Conservation (phyloP, 2,113 vertebrate species). For the Romanogobio albipinnatus region DNA sequence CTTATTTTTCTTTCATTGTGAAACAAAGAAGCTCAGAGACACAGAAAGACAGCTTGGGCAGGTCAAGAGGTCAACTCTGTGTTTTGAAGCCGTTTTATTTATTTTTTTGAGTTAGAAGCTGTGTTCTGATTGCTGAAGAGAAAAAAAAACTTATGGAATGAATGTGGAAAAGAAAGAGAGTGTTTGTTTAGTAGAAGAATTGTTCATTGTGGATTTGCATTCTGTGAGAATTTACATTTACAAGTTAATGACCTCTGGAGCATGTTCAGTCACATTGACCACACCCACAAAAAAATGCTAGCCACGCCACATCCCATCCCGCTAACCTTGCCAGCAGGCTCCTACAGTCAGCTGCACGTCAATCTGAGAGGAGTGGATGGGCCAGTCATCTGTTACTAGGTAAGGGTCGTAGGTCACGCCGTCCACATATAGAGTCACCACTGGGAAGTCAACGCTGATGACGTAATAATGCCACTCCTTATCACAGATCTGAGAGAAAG, state of each 20-base stretch:
- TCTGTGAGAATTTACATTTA: not conserved
- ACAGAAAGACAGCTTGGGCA: too few species aligned
- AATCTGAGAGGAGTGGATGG: conserved; percentile 95
- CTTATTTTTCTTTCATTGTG: not conserved
- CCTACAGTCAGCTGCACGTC: conserved; percentile 96
- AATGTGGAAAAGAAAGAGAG: not conserved
- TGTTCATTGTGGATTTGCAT: not conserved
- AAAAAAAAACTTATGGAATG: not conserved
- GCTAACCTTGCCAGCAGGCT: conserved; percentile 97
- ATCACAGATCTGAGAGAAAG: conserved; percentile 88
- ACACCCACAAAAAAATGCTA: not conserved
- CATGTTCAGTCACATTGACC: not conserved
- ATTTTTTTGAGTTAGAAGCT: not conserved
- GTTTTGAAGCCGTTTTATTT: not conserved
- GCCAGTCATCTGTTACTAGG: conserved; percentile 98
- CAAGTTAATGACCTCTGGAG: not conserved
- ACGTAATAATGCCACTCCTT: conserved; percentile 99
- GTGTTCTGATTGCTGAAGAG: not conserved
- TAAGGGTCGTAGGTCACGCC: conserved; percentile 94
- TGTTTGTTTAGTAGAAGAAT: not conserved
- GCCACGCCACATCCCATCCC: not conserved
- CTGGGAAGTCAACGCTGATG: conserved; percentile 93
- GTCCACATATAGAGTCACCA: conserved; percentile 93
- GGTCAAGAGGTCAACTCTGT: not conserved
- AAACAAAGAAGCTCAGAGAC: not conserved